Percentiles rank a stretch among this genome's conserved stretches.
These are phyloP conservation scores for Callyntrura guangdongensis DNA, from an alignment of 2,888 invertebrate genomes.

Conservation along the genomic window DNA sequence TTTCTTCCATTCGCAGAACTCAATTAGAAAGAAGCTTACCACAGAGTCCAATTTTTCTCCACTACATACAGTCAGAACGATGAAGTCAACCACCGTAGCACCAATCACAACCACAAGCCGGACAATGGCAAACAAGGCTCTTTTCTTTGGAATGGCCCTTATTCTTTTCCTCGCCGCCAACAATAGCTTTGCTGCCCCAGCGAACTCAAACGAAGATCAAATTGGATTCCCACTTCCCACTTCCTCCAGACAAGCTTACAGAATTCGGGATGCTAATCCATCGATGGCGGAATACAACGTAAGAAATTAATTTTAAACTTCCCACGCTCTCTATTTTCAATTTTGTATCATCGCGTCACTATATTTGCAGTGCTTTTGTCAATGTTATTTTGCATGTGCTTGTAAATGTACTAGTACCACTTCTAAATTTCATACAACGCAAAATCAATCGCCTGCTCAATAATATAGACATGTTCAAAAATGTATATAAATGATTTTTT, in stretches of 20 bases:
- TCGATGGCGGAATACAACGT: conserved; percentile 73
- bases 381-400: background rate
- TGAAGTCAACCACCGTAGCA: conserved; percentile 62
- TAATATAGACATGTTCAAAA: background rate
- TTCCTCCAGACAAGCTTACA: conserved; percentile 64
- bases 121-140: conserved; percentile 74
- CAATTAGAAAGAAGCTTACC: conserved; percentile 47
- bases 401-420: background rate
- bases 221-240: conserved; percentile 68
- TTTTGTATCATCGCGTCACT: no score
- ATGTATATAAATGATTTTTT: no score
- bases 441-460: background rate
- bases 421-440: background rate
- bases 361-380: background rate
- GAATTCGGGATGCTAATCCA: conserved; percentile 67
- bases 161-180: conserved; percentile 67
- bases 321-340: background rate
- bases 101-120: conserved; percentile 41
- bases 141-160: conserved; percentile 71
- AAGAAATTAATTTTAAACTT: conserved; percentile 54
- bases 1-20: conserved; percentile 50
- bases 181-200: conserved; percentile 78
- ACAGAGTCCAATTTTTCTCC: conserved; percentile 25
- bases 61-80: conserved; percentile 29
- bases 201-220: conserved; percentile 78